Base-by-base conservation (phyloP, 2,113 vertebrate genomes). In the Dromiciops gliroides region DNA sequence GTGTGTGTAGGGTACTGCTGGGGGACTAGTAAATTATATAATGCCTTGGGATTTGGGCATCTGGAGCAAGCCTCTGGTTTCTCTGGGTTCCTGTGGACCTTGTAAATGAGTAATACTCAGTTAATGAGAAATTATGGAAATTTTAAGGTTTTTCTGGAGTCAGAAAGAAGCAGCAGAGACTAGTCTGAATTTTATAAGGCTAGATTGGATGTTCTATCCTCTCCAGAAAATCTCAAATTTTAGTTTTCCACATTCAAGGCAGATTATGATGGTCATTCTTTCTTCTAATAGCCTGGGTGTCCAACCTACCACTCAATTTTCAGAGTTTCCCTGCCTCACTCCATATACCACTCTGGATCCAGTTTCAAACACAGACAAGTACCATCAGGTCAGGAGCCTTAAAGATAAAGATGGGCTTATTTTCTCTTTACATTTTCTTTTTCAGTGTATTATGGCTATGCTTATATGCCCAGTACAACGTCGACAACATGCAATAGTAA, bases 381-480 rank as follows among this genome's bases (percentile, higher is more conserved):
- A 19, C 31, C 31, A 67, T 37, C 10, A 16, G 14, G 16, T 4
- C 37, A 75, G 60, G 14, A n/a, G 60, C 8, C 19, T 67, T 67
- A 16, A 37, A n/a, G 3, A 67, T 4, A n/a, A 5, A 12, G 3
- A 67, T n/a, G 31, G 37, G 16, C 37, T 75, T 4, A 75, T 75
- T 75, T 75, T 75, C 16, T 75, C 12, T n/a, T 75, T 16, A n/a
- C 19, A 37, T 75, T 75, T 75, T 75, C 60, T n/a, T n/a, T 75
- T 75, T n/a, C 14, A 75, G 37, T 75, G 60, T 6, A 75, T 19
- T 75, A n/a, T 19, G 37, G 37, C 60, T 75, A 19, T 75, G 60
- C 0, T 67, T 14, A 12, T 12, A 2, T 37, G 31, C 56, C 56
- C 2, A 1, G 3, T 12, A 4, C 3, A 14, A 14, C 11, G 16